Evolutionary conservation across 2,113 vertebrate species (phyloP), one percentile per base, ranked within the genome.

Genomic region (Antechinus flavipes): DNA sequence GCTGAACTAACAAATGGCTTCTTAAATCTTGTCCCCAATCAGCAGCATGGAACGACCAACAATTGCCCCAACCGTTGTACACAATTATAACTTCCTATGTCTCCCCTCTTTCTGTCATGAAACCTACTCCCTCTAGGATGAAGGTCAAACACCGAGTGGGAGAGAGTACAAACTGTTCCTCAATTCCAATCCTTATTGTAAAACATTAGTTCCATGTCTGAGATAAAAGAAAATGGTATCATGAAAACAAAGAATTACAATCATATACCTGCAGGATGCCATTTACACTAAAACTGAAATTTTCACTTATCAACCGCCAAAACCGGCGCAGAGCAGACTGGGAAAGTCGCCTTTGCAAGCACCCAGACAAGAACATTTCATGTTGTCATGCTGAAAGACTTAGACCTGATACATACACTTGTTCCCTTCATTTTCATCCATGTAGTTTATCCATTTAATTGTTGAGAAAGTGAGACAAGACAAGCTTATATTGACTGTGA

Each of bases 131-230:
- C 91, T 95, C 95, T 90, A 91, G 95, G 94, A 96, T 93, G 95
- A 97, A 98, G 96, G 95, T 96, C 93, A 96, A 96, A 93, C 68
- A 97, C 90, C 55, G 89, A 96, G 96, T 92, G 96, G 96, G 95
- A 96, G 95, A 90, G 96, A 97, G 95, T 96, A 95, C 90, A 93
- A 93, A 42, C 92, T 96, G 53, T 54, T 95, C 94, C 96, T 97
- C 96, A 95, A 96, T 95, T 96, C 89, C 97, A 96, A 96, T 95
- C 96, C 93, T 96, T 95, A 97, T 96, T 97, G 97, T 94, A 91
- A 95, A 97, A 96, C 91, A 93, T 90, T 94, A 96, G 94, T 94
- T 91, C 56, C 91, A 94, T 94, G 95, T 96, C 93, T 92, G 97
- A 97, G 92, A 95, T 76, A 61, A 92, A 97, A 97, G 76, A 92